A percentile compares a stretch with the other conserved stretches of the same genome.
These are phyloP conservation scores for Mycetomoellerius zeteki DNA, from an alignment of 1,140 invertebrate genomes.

Conservation along the genomic window DNA sequence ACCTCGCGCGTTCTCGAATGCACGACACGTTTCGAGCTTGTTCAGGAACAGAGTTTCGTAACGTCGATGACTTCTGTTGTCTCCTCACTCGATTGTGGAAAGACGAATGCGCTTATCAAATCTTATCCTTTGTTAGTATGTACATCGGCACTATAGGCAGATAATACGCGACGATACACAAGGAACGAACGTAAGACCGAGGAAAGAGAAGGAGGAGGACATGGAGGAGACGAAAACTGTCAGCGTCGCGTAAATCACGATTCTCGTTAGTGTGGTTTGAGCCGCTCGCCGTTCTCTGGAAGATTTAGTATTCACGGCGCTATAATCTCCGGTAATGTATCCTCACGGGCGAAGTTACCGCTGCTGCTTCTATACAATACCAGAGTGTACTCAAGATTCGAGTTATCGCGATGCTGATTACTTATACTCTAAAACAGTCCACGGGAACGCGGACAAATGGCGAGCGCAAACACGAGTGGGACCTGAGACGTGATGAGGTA, in stretches of 20 bases:
- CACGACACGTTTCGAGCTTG: conserved; percentile 45
- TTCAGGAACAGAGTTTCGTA: neutral
- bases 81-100: neutral
- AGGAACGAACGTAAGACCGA: conserved; percentile 19
- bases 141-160: conserved; percentile 5
- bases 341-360: conserved; percentile 24
- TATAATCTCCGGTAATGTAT: conserved; percentile 74
- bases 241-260: conserved; percentile 77
- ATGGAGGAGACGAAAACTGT: conserved; percentile 69
- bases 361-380: conserved; percentile 37
- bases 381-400: conserved; percentile 46
- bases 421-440: conserved; percentile 51
- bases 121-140: neutral
- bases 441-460: neutral
- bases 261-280: conserved; percentile 80
- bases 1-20: conserved; percentile 8
- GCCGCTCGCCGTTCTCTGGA: conserved; percentile 71
- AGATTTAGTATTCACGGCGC: conserved; percentile 75
- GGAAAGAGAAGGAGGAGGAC: conserved; percentile 33
- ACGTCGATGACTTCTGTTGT: conserved; percentile 45
- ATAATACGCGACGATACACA: conserved; percentile 63
- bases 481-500: neutral
- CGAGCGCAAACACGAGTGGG: neutral
- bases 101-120: neutral
- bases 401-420: conserved; percentile 59